Evolutionary conservation across 1,140 invertebrate species (phyloP), one percentile per base, ranked within the genome.

Genomic region (Musca vetustissima): DNA sequence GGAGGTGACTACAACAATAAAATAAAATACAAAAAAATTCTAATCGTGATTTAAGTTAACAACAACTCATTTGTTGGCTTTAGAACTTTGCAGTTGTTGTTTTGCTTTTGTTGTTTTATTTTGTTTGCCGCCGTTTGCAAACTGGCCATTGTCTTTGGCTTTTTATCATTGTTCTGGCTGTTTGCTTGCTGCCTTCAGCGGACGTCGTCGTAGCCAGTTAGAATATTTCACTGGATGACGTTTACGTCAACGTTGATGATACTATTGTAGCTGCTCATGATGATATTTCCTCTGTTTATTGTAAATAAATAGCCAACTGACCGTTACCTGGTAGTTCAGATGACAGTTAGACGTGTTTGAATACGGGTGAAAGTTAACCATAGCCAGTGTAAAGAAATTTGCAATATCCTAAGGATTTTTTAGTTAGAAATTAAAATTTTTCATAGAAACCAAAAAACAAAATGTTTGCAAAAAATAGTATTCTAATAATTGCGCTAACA

Each of bases 271-370:
- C 24, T 9, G 49, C 0, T n/a, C n/a, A n/a, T 19, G 49, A 19
- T 21, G 49, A 22, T 19, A 19, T 52, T 22, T 52, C 49, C 49
- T 22, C 49, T 11, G 17, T 52, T 52, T 19, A 19, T 36, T 61
- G 57, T 24, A 21, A 61, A 61, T 61, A 61, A 36, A 61, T 36
- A 43, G 28, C 32, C 32, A 32, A 32, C 36, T 61, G 57, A 43
- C 57, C 57, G 19, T 61, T 61, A 36, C 9, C 36, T 43, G 32
- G 28, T 32, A 61, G 57, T 61, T 61, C 36, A 61, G 57, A 61
- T 43, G 57, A 2, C n/a, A 32, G 17, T 32, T 61, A 43, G 57
- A 61, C 57, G 32, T 61, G 57, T 17, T 43, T 17, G 17, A 43
- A 61, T 43, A 61, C 57, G 57, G 57, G 28, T 61, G 57, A 36